Base-by-base conservation (phyloP, 2,888 invertebrate species). In the Serrognathus titanus region DNA sequence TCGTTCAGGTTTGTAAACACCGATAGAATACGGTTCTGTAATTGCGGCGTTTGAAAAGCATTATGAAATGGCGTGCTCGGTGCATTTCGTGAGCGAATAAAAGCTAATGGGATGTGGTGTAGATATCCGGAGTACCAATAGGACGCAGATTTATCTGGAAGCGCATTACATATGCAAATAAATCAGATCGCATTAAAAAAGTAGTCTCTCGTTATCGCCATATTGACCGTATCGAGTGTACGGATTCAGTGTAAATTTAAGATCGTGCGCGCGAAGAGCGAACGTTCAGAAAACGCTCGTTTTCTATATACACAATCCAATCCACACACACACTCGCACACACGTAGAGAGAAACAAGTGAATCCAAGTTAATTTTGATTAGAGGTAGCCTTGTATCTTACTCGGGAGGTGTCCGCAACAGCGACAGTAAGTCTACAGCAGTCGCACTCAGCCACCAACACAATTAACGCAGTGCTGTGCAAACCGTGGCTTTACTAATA, bases 401-500 rank as follows among this genome's bases (percentile, higher is more conserved):
- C 48, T 48, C 53, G 53, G 53, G 45, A 53, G 53, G 53, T 53
- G 53, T 46, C 46, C 45, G 46, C 54, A 54, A 41, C 49, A 54
- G 54, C 48, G 54, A 54, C 54, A 54, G 54, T 49, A 49, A 54
- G 54, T 54, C 54, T 54, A 43, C 54, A 51, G 53, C 51, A 51
- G 56, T 51, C 55, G 55, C 55, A 49, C 53, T 35, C 48, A 48
- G 38, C 48, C 12, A 48, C 36, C 38, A 35, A 36, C 36, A 49
- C 31, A 56, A 64, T 58, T 60, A 59, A 59, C 59, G 60, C 62
- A 63, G 60, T 58, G 64, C 61, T 60, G 66, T 64, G 66, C 63
- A 64, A 67, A 66, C 62, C 64, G 67, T 66, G 66, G 65, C 63
- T 68, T 66, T 68, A 66, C 66, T 64, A 66, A 69, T 65, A 69